phyloP scores from a whole-genome alignment of 1,140 invertebrate species.

The Chlorops oryzae region DNA sequence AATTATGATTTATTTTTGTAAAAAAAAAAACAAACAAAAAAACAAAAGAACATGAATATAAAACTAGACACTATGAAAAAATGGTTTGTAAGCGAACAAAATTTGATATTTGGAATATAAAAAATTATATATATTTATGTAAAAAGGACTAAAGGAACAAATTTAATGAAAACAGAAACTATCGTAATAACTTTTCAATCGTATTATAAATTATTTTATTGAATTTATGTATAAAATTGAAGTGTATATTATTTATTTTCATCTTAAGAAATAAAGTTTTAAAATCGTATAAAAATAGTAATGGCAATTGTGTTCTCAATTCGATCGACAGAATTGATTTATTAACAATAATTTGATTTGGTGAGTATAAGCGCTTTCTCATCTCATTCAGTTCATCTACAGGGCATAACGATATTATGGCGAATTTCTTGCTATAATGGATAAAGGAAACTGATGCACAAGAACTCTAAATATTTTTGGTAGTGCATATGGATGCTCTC shows the following conservation, averaged over 20 bases:
- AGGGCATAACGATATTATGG: no score
- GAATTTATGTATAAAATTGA: constrained; percentile 49
- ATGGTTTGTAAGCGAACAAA: constrained; percentile 39
- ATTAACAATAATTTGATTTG: no score
- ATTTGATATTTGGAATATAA: constrained; percentile 37
- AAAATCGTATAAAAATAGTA: constrained; percentile 49
- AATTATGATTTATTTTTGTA: not conserved
- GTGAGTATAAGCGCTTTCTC: no score
- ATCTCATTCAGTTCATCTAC: no score
- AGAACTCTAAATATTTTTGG: no score
- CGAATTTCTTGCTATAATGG: no score
- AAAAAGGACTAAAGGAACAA: no score
- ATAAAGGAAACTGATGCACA: no score
- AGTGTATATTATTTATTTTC: constrained; percentile 49
- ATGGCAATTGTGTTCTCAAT: constrained; percentile 14
- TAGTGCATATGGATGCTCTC: no score
- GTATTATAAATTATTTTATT: constrained; percentile 45
- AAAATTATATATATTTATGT: constrained; percentile 30
- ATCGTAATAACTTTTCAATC: constrained; percentile 45
- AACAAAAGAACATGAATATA: constrained; percentile 5
- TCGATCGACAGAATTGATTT: no score
- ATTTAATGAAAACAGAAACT: constrained; percentile 21
- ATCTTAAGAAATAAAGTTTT: constrained; percentile 50
- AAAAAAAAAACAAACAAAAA: constrained; percentile 12
- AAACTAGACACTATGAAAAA: not conserved